Evolutionary conservation across 2,797 vertebrate genomes (phyloP), one percentile per base, ranked within the genome.

Genomic region (Melanotaenia nigrans): DNA sequence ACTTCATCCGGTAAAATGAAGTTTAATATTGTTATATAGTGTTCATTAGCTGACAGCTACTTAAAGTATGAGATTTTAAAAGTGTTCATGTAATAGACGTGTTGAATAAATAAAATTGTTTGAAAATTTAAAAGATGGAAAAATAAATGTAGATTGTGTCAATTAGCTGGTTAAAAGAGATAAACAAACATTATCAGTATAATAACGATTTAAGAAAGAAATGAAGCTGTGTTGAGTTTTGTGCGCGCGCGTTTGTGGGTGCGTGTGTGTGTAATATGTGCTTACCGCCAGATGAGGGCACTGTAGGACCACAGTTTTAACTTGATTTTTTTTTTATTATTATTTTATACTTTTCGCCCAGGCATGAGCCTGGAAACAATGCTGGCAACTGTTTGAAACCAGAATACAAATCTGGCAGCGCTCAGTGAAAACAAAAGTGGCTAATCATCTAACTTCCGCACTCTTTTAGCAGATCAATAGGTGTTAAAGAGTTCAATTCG

Each of bases 321-420:
- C 12, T 3, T 0, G 1, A 16, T n/a, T 8, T 7, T 11, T 16
- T 1, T 38, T 20, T 14, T 5, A 53, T 0, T 54, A 16, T 24
- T 62, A 14, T 14, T 8, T 56, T 11, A 28, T n/a, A 1, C 22
- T 61, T 18, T 38, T 14, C 1, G 51, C 13, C 60, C 10, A 33
- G 11, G 47, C 75, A 3, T 58, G 68, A 84, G 65, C 68, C 72
- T 79, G 58, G 64, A 85, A 86, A 85, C 87, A 85, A 87, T 58
- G 65, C 76, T 73, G 79, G 80, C 83, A 83, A 81, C 81, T 85
- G 81, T 82, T 83, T 5, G 9, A 25, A 16, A 64, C 61, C 75
- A 49, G 47, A 79, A 63, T 65, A 79, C 71, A 73, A 81, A 82
- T 85, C 77, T 82, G 77, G 78, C 73, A 79, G 67, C 71, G 71